Evolutionary conservation across 1,140 invertebrate genomes (phyloP), one percentile per base, ranked within the genome.

Genomic region (Aphelinus certus): DNA sequence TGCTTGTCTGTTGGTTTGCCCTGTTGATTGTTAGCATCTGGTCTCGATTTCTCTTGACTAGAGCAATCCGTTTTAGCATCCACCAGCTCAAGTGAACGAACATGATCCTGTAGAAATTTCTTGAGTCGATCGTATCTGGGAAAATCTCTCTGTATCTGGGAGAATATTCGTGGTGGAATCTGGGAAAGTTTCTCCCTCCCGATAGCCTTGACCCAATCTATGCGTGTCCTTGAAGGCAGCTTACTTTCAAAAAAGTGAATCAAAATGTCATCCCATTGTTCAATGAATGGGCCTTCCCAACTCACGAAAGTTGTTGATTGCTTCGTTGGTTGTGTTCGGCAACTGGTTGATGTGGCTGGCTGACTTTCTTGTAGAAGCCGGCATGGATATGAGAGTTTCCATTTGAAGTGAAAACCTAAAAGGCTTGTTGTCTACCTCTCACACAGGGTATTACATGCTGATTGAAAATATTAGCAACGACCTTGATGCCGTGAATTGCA

Each of bases 241-340:
- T 82, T 83, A 49, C 77, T 75, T 64, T 75, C 77, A 10, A 79
- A 26, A 3, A 82, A 26, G 78, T 78, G 76, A 71, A 84, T 77
- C 45, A 85, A 72, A 42, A 83, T 6, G 2, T 78, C 77, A 78
- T 84, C 81, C 81, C 81, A 84, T 70, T 80, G 71, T 45, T 83
- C 80, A 26, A 26, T 26, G 26, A 7, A 79, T 62, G 1, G 81
- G 79, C n/a, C 75, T 71, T 7, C 80, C 60, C 63, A 83, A 57
- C 71, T 79, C 78, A 67, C 80, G 78, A 56, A 86, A 79, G 48
- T 75, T 79, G 56, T 76, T 79, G 42, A 85, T 26, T 76, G 81
- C 79, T 64, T 81, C 80, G 4, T 61, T 76, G 6, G 82, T 79
- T 26, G 73, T 79, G 65, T 85, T 84, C 26, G 84, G 53, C 53